Evolutionary conservation across 2,113 vertebrate species (phyloP).

Genomic region (Epinephelus fuscoguttatus): DNA sequence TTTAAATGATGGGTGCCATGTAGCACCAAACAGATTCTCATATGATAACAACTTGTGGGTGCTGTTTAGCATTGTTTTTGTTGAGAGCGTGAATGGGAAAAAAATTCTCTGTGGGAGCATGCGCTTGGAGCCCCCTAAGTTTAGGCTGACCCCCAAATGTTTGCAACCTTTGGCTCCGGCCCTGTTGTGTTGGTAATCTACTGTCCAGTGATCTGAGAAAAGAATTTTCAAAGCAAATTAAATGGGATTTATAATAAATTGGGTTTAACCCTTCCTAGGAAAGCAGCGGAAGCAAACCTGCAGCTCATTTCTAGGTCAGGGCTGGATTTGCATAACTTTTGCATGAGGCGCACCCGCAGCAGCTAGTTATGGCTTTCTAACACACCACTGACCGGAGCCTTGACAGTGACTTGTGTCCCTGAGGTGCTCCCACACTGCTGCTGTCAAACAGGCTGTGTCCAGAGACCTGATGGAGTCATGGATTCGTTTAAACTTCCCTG

Average conservation of each 20-base stretch:
- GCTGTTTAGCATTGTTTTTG: too few relatives aligned
- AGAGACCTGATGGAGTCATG: background rate
- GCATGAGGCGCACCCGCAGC: slow-evolving; percentile 64
- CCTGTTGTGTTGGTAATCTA: too few relatives aligned
- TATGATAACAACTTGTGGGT: too few relatives aligned
- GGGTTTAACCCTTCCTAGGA: background rate
- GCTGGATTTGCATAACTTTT: slow-evolving; percentile 76
- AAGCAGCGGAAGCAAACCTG: background rate
- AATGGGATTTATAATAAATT: background rate
- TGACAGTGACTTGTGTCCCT: background rate
- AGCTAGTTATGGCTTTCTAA: slow-evolving; percentile 60
- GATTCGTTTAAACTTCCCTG: background rate
- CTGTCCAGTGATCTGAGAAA: background rate
- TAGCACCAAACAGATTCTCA: too few relatives aligned
- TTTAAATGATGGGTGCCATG: too few relatives aligned
- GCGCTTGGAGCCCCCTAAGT: too few relatives aligned
- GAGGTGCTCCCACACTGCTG: slow-evolving; percentile 9
- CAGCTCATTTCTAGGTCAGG: background rate
- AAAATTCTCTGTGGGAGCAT: too few relatives aligned
- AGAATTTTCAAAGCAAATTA: background rate
- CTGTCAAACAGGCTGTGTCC: background rate
- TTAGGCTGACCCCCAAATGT: too few relatives aligned
- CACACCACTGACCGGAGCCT: slow-evolving; percentile 19
- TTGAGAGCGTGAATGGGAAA: too few relatives aligned
- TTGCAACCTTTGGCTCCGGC: too few relatives aligned